Conservation (phyloP, 2,113 vertebrate species). For the Pyxicephalus adspersus region DNA sequence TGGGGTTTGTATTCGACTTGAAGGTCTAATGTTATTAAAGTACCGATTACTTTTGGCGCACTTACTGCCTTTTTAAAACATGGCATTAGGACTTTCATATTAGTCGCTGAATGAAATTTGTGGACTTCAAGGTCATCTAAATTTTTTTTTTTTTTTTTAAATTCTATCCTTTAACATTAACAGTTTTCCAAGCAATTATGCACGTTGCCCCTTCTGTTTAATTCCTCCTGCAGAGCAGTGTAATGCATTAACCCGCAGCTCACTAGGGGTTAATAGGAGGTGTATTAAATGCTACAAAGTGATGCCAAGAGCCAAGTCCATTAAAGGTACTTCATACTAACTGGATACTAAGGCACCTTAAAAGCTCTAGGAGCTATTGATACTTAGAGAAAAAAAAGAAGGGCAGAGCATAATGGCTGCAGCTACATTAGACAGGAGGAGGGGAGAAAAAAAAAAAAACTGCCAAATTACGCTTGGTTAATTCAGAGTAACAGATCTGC, state of each 20-base stretch:
- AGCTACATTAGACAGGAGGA: conserved; percentile 83
- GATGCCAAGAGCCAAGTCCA: conserved; percentile 89
- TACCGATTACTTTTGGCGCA: background rate
- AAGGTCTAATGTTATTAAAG: background rate
- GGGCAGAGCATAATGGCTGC: conserved; percentile 92
- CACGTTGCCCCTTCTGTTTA: background rate
- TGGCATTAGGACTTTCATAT: background rate
- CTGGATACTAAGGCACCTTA: conserved; percentile 93
- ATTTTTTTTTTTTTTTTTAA: conserved; percentile 25
- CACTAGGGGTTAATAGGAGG: conserved; percentile 45
- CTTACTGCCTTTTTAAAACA: background rate
- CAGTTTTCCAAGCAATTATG: conserved; percentile 20
- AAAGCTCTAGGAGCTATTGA: conserved; percentile 96
- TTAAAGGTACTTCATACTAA: conserved; percentile 94
- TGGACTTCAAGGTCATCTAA: conserved; percentile 14
- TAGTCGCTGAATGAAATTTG: background rate
- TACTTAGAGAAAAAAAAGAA: conserved; percentile 86
- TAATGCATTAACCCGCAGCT: conserved; percentile 43
- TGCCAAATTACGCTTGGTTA: conserved; percentile 99
- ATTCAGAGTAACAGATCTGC: conserved; percentile 99
- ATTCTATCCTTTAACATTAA: conserved; percentile 4
- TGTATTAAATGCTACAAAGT: conserved; percentile 74
- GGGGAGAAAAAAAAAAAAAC: conserved; percentile 71
- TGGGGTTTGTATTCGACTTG: background rate
- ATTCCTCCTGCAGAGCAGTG: conserved; percentile 28